Conservation (phyloP, 2,113 vertebrate species). For the Capricornis sumatraensis region DNA sequence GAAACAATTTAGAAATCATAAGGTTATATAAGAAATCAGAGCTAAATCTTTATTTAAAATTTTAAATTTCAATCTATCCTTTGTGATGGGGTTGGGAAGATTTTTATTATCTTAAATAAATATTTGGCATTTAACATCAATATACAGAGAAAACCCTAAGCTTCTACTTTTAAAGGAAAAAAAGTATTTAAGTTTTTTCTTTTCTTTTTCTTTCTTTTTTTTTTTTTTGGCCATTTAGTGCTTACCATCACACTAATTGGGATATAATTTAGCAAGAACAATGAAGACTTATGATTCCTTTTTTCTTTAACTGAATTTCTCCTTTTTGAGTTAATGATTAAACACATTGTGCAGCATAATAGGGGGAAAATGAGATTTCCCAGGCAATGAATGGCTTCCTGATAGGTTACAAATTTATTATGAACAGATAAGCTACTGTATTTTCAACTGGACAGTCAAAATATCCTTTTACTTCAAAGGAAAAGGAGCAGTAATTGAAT, state of each 20-base stretch:
- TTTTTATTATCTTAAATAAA: not conserved
- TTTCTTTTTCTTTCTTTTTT: not conserved
- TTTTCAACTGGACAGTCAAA: constrained; percentile 61
- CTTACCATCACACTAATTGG: not conserved
- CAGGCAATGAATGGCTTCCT: constrained; percentile 58
- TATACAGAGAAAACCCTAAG: not conserved
- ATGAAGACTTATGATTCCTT: constrained; percentile 37
- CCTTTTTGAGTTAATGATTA: constrained; percentile 62
- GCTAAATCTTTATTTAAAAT: not conserved
- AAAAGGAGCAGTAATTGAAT: constrained; percentile 48
- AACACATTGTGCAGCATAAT: constrained; percentile 48
- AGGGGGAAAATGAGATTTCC: constrained; percentile 60
- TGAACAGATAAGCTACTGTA: constrained; percentile 70
- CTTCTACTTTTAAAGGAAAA: not conserved
- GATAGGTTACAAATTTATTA: constrained; percentile 60
- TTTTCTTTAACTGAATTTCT: constrained; percentile 61
- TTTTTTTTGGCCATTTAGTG: not conserved
- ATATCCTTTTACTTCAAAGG: constrained; percentile 69
- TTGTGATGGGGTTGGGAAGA: not conserved
- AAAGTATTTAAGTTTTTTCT: not conserved
- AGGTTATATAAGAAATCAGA: not conserved
- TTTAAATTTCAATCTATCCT: not conserved
- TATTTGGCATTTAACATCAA: not conserved
- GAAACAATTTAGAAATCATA: not conserved
- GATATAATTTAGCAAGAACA: constrained; percentile 42